A percentile compares a stretch with the other conserved stretches of the same genome.
phyloP scores from a whole-genome alignment of 2,888 invertebrate species.

The Erebia epiphron region DNA sequence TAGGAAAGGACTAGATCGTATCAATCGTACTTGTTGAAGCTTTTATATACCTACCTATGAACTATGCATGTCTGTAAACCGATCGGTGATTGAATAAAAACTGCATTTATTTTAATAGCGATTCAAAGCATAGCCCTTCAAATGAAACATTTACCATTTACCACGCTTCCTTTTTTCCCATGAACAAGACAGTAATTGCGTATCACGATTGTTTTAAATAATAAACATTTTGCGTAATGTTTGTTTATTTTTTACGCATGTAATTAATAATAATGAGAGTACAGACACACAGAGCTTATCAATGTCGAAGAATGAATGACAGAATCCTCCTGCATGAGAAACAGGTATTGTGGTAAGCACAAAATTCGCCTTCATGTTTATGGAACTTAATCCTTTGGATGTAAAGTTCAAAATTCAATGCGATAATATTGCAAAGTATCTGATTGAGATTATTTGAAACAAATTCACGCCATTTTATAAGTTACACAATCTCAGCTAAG shows the following conservation, averaged over 20 bases:
- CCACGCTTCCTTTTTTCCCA: conserved; percentile 21
- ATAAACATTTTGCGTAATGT: conserved; percentile 20
- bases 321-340: neutral
- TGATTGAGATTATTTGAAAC: conserved; percentile 2
- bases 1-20: neutral
- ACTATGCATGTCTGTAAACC: conserved; percentile 6
- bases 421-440: neutral
- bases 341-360: neutral
- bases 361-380: neutral
- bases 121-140: conserved; percentile 14
- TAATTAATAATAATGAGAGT: conserved; percentile 21
- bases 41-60: neutral
- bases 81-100: conserved; percentile 22
- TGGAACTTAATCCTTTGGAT: neutral
- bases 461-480: neutral
- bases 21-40: neutral
- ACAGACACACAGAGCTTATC: conserved; percentile 17
- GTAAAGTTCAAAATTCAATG: conserved; percentile 14
- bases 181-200: conserved; percentile 23
- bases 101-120: conserved; percentile 25
- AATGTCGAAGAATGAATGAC: conserved; percentile 21
- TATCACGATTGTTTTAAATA: conserved; percentile 30
- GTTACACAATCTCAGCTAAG: neutral
- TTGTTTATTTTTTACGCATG: conserved; percentile 15
- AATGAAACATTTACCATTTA: conserved; percentile 19